phyloP scores from a whole-genome alignment of 2,888 invertebrate species.

The Lymantria monacha region DNA sequence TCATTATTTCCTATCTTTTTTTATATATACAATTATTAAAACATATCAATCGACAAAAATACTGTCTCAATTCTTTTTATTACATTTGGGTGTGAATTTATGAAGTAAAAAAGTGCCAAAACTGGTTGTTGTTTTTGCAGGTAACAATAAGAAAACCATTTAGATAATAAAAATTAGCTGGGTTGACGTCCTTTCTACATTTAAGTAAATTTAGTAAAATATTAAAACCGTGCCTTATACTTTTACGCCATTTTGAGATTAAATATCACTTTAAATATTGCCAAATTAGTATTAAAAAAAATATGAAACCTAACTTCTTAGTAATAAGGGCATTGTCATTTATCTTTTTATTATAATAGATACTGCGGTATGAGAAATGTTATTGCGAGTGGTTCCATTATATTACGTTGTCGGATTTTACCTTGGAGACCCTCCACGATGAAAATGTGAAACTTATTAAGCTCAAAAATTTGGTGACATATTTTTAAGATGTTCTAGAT shows the following conservation, averaged over 20 bases:
- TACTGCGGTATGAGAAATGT: no score
- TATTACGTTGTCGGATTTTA: no score
- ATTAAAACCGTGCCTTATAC: constrained; percentile 79
- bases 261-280: constrained; percentile 73
- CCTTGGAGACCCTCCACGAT: no score
- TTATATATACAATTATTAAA: constrained; percentile 49
- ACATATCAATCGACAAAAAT: constrained; percentile 59
- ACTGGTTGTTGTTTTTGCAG: constrained; percentile 20
- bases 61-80: constrained; percentile 7
- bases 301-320: constrained; percentile 48
- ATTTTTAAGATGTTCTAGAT: no score
- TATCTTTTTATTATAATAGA: constrained; percentile 8
- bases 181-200: constrained; percentile 72
- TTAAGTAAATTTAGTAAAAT: constrained; percentile 65
- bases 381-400: no score
- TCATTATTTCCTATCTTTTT: constrained; percentile 28
- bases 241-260: constrained; percentile 77
- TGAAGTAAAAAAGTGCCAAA: constrained; percentile 48
- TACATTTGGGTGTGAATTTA: constrained; percentile 12
- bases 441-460: no score
- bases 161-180: constrained; percentile 47
- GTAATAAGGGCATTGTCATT: constrained; percentile 28
- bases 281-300: constrained; percentile 53
- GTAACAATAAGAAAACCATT: constrained; percentile 24
- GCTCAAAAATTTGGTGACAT: no score